These are phyloP conservation scores for Plemyria rubiginata DNA, from an alignment of 2,888 invertebrate genomes.

Conservation along the genomic window DNA sequence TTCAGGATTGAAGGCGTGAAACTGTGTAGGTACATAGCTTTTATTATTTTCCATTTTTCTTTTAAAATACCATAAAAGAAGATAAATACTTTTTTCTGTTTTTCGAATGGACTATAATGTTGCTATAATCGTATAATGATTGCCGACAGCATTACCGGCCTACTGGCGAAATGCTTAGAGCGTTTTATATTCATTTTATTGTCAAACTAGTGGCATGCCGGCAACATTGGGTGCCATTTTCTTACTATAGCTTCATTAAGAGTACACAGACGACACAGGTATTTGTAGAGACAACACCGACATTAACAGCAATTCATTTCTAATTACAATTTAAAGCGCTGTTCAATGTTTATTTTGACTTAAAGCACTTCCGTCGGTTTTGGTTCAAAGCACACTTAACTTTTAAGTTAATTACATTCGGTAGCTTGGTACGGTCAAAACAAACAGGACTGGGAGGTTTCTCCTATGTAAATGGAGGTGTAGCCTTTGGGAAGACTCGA, in stretches of 20 bases:
- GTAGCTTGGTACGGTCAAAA: conserved; percentile 46
- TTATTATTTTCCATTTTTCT: no score
- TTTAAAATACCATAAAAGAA: no score
- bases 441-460: conserved; percentile 42
- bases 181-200: background rate
- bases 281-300: conserved; percentile 24
- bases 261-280: conserved; percentile 1
- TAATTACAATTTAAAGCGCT: conserved; percentile 42
- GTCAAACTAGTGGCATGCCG: background rate
- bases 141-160: no score
- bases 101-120: no score
- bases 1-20: no score
- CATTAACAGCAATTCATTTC: conserved; percentile 37
- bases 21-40: no score
- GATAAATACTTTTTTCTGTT: no score
- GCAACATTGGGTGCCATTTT: background rate
- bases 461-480: conserved; percentile 56
- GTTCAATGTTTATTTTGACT: conserved; percentile 36
- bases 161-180: background rate
- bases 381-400: conserved; percentile 44
- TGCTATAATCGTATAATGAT: no score
- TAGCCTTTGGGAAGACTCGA: conserved; percentile 32
- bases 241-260: background rate
- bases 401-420: conserved; percentile 48
- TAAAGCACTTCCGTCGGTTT: conserved; percentile 40